Evolutionary conservation across 2,888 invertebrate species (phyloP), one percentile per base, ranked within the genome.

Genomic region (Syritta pipiens): DNA sequence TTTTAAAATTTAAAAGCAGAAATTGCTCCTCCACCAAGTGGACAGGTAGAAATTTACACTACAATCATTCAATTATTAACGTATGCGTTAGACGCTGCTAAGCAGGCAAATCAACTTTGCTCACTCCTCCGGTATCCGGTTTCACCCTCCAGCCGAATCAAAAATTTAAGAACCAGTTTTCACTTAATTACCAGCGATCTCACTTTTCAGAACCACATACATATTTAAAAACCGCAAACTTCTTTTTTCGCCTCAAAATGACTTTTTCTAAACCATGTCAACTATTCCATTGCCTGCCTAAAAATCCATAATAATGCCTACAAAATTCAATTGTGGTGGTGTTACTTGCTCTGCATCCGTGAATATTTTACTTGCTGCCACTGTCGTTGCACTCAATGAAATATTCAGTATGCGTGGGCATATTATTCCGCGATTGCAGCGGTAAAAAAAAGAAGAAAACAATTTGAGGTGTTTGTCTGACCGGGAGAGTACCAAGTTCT

Each of bases 51-150:
- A n/a, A n/a, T n/a, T n/a, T n/a, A n/a, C n/a, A n/a, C n/a, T n/a
- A n/a, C n/a, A n/a, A n/a, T n/a, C n/a, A n/a, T n/a, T n/a, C n/a
- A n/a, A n/a, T n/a, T n/a, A n/a, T n/a, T n/a, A n/a, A n/a, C n/a
- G n/a, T n/a, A n/a, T n/a, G n/a, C n/a, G n/a, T n/a, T n/a, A n/a
- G n/a, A n/a, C n/a, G n/a, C n/a, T n/a, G n/a, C 9, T 28, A 37
- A 62, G 49, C 62, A 20, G 46, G 48, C 48, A 49, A 62, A 62
- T 49, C 62, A 35, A 62, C 48, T 62, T 62, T 40, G 17, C 12
- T 20, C 37, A 28, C 17, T 14, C 24, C 35, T 10, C 32, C 2
- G n/a, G 22, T 19, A 9, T 9, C 32, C 17, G 22, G 12, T 14
- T 24, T 9, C 35, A 20, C 22, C 20, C 10, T 4, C 17, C 35